Conservation (phyloP, 2,888 invertebrate genomes). For the Cactoblastis cactorum region DNA sequence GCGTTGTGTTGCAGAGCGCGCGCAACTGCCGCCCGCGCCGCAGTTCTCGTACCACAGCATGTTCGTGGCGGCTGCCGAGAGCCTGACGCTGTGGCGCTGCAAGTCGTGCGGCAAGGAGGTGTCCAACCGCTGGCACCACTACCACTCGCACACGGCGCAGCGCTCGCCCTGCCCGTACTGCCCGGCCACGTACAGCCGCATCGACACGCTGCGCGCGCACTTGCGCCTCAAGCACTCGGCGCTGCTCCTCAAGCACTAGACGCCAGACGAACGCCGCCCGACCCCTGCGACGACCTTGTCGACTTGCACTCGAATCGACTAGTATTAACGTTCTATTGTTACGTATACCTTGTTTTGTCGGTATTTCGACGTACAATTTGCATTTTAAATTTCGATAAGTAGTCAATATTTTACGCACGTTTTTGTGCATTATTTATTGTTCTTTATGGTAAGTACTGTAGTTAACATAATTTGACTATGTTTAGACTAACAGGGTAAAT, state of each 20-base stretch:
- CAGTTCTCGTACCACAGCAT: slow-evolving; percentile 89
- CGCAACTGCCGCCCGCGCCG: slow-evolving; percentile 35
- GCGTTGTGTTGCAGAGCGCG: slow-evolving; percentile 54
- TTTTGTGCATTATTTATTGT: slow-evolving; percentile 61
- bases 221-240: slow-evolving; percentile 86
- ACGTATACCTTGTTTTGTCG: slow-evolving; percentile 35
- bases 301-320: slow-evolving; percentile 21
- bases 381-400: slow-evolving; percentile 40
- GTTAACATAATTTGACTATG: slow-evolving; percentile 40
- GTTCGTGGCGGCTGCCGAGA: slow-evolving; percentile 86
- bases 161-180: slow-evolving; percentile 91
- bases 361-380: slow-evolving; percentile 43
- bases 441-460: slow-evolving; percentile 56
- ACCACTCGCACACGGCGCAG: slow-evolving; percentile 89
- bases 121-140: slow-evolving; percentile 93
- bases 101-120: slow-evolving; percentile 91
- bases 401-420: slow-evolving; percentile 46
- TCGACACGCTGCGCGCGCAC: slow-evolving; percentile 91
- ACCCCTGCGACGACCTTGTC: slow-evolving; percentile 25
- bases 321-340: slow-evolving; percentile 20
- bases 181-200: slow-evolving; percentile 91
- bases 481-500: slow-evolving; percentile 74
- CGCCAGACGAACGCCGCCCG: slow-evolving; percentile 20
- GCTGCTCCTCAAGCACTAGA: slow-evolving; percentile 68
- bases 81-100: slow-evolving; percentile 88